These are phyloP conservation scores for Agrochola circellaris DNA, from an alignment of 2,888 invertebrate genomes.

Conservation along the genomic window DNA sequence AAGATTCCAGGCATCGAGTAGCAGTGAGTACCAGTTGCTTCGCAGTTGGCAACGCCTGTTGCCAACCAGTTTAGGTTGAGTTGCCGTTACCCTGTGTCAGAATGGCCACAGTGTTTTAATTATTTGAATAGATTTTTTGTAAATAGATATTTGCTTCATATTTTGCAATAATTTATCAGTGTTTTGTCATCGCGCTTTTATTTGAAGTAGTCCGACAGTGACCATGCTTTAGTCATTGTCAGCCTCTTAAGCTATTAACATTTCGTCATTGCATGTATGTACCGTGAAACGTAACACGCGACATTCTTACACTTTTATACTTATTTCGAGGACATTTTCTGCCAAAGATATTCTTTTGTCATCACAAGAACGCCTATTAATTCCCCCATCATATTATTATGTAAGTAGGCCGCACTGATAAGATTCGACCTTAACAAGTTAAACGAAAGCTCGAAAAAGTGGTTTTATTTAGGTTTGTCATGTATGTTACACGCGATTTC, in stretches of 20 bases:
- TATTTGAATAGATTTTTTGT: no score
- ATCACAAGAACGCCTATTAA: conserved; percentile 45
- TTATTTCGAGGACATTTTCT: conserved; percentile 41
- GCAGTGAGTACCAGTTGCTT: no score
- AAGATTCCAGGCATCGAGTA: no score
- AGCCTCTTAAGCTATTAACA: conserved; percentile 39
- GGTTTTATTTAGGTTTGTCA: conserved; percentile 65
- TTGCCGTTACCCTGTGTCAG: no score
- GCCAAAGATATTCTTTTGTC: conserved; percentile 59
- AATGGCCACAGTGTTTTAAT: no score
- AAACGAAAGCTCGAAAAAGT: conserved; percentile 57
- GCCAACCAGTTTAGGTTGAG: no score
- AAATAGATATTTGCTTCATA: no score
- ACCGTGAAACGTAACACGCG: conserved; percentile 46
- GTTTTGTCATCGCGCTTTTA: no score
- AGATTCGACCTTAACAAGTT: conserved; percentile 61
- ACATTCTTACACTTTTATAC: conserved; percentile 29
- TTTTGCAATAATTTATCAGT: no score
- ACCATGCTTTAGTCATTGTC: no score
- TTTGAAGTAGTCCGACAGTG: no score
- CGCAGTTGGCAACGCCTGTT: no score
- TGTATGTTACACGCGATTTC: conserved; percentile 69
- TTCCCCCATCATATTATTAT: conserved; percentile 50
- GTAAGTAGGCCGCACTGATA: conserved; percentile 63
- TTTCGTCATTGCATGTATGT: conserved; percentile 53